These are phyloP conservation scores for Nicator chloris DNA, from an alignment of 2,113 vertebrate genomes.

Conservation along the genomic window DNA sequence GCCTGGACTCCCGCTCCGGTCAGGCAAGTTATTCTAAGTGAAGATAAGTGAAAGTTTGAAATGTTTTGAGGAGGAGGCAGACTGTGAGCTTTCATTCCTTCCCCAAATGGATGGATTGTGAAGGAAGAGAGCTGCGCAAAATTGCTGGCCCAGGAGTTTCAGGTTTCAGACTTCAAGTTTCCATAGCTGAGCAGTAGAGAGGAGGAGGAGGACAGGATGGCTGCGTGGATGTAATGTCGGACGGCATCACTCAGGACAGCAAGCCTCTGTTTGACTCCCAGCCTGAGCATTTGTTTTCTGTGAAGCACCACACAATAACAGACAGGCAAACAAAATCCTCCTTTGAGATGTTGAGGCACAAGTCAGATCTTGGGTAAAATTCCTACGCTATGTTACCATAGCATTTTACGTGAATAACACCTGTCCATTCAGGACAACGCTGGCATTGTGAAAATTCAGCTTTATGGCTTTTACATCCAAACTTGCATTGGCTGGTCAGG, in stretches of 20 bases:
- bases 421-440: neutral
- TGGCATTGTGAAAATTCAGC: neutral
- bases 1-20: slow-evolving; percentile 1
- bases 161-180: neutral
- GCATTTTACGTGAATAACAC: neutral
- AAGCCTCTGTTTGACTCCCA: neutral
- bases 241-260: neutral
- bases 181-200: neutral
- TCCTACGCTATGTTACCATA: neutral
- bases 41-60: slow-evolving; percentile 64
- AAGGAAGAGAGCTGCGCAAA: neutral
- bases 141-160: neutral
- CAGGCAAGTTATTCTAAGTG: slow-evolving; percentile 56
- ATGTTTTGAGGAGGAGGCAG: slow-evolving; percentile 45
- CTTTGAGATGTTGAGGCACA: neutral
- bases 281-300: neutral
- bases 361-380: neutral
- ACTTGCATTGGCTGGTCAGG: neutral
- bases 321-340: neutral
- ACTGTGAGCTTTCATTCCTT: neutral
- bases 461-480: neutral
- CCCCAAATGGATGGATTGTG: neutral
- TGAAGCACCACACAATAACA: neutral
- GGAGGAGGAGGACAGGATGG: neutral
- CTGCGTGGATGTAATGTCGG: accelerated